Evolutionary conservation across 2,888 invertebrate genomes (phyloP), one percentile per base, ranked within the genome.

Genomic region (Oscheius myriophilus): DNA sequence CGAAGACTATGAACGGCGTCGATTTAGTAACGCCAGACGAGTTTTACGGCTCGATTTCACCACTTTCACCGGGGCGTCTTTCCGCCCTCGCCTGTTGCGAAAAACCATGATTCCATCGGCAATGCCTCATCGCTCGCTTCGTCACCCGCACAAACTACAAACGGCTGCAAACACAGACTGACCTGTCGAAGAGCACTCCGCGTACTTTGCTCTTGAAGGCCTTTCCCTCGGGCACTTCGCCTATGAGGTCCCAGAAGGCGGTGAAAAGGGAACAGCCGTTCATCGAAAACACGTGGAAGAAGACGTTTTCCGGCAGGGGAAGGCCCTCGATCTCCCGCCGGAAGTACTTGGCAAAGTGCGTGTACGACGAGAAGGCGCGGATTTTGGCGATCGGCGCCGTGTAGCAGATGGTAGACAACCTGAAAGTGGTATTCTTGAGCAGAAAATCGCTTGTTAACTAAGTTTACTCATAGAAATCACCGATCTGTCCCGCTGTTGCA

Each of bases 161-260:
- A 9, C 33, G 33, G 33, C 33, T 33, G 33, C 33, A 33, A 33
- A 33, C 4, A 33, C 4, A 33, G 9, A 33, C 33, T 25, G n/a
- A 83, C 80, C 83, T 83, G 69, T 84, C 84, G 59, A 82, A 84
- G 26, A 85, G 83, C 55, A 85, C 68, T 55, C 84, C 84, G 49
- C 74, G 72, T n/a, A 78, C 64, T 46, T 65, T 71, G 23, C 64
- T n/a, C 57, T 76, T 76, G 49, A 84, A 62, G 18, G 62, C 59
- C 2, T 70, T 65, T 9, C 79, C 79, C n/a, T 76, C 70, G 7
- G 71, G 54, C 6, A 71, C 41, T 7, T 63, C 63, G 4, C 67
- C 64, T 21, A 84, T 58, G 18, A 77, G 70, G 49, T 82, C 81
- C 84, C 84, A 84, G 33, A 82, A 69, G 0, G 82, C 78, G 25